These are phyloP conservation scores for Penaeus indicus DNA, from an alignment of 1,140 invertebrate species.

Conservation along the genomic window DNA sequence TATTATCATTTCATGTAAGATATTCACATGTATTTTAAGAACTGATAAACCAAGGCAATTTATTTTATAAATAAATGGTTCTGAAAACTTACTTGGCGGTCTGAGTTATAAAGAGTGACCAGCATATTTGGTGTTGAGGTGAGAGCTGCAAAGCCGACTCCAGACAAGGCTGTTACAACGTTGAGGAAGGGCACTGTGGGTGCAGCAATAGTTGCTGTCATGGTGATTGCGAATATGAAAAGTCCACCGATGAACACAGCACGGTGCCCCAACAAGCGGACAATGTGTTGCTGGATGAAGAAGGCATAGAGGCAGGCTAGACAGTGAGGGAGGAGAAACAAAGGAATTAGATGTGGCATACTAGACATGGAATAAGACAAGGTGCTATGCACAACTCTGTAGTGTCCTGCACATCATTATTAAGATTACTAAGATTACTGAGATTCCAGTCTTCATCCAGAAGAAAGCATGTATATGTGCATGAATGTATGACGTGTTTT, in stretches of 20 bases:
- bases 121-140: conserved; percentile 73
- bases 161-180: conserved; percentile 71
- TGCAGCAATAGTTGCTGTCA: conserved; percentile 71
- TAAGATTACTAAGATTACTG: too few relatives aligned
- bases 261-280: conserved; percentile 69
- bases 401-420: too few relatives aligned
- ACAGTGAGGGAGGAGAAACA: background rate
- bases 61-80: conserved; percentile 13
- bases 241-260: conserved; percentile 71
- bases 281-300: conserved; percentile 71
- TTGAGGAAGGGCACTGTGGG: conserved; percentile 70
- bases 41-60: background rate
- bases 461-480: too few relatives aligned
- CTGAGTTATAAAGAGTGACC: conserved; percentile 71
- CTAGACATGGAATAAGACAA: background rate
- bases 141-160: conserved; percentile 72
- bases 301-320: conserved; percentile 71
- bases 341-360: background rate
- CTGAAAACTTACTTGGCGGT: conserved; percentile 70
- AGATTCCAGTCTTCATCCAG: too few relatives aligned
- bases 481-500: too few relatives aligned
- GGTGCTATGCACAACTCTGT: too few relatives aligned
- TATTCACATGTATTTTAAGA: background rate
- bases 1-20: too few relatives aligned
- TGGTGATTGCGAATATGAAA: conserved; percentile 70